A percentile compares a stretch with the other conserved stretches of the same genome.
phyloP scores from a whole-genome alignment of 2,113 vertebrate species.

The Hyla sarda region DNA sequence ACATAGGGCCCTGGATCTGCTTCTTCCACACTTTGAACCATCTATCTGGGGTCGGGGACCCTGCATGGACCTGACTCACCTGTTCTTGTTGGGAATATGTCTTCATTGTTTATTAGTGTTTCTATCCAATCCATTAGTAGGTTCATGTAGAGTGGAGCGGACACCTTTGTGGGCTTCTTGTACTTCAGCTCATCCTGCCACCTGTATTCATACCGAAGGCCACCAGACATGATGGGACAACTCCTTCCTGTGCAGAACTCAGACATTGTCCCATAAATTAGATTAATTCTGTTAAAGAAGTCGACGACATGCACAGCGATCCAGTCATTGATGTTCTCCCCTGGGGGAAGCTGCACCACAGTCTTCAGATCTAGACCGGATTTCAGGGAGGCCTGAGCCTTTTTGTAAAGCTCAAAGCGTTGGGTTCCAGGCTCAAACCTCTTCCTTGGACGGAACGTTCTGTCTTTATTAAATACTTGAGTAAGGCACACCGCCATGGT shows the following conservation, averaged over 20 bases:
- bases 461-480: slow-evolving; percentile 97
- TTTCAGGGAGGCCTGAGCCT: slow-evolving; percentile 94
- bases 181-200: slow-evolving; percentile 94
- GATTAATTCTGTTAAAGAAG: slow-evolving; percentile 97
- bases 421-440: slow-evolving; percentile 94
- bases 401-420: slow-evolving; percentile 95
- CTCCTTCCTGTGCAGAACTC: slow-evolving; percentile 90
- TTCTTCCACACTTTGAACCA: no score
- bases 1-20: no score
- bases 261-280: slow-evolving; percentile 96
- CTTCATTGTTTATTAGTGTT: slow-evolving; percentile 92
- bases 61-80: slow-evolving; percentile 76
- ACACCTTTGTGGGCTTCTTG: slow-evolving; percentile 91
- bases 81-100: slow-evolving; percentile 94
- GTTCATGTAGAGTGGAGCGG: slow-evolving; percentile 92
- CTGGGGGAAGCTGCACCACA: slow-evolving; percentile 90
- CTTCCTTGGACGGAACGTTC: slow-evolving; percentile 93
- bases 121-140: slow-evolving; percentile 98
- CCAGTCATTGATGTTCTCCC: slow-evolving; percentile 92
- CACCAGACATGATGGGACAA: slow-evolving; percentile 95
- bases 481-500: slow-evolving; percentile 92
- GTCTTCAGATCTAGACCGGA: slow-evolving; percentile 92
- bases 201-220: slow-evolving; percentile 92
- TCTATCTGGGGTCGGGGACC: neutral
- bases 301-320: slow-evolving; percentile 95